phyloP scores from a whole-genome alignment of 2,797 vertebrate genomes.

The Morelia viridis region DNA sequence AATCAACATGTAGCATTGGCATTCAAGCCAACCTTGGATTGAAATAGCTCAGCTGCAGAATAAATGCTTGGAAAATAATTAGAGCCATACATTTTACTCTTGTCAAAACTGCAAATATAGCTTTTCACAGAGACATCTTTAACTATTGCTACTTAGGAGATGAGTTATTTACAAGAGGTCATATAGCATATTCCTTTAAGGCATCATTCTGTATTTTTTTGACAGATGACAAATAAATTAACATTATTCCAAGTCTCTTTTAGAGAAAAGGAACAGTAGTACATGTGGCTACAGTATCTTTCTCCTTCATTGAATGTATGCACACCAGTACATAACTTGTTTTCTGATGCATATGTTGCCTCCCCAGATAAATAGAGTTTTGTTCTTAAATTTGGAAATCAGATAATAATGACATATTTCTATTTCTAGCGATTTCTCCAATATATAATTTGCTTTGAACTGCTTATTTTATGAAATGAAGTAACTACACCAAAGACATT shows the following conservation, averaged over 20 bases:
- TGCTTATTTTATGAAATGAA: background rate
- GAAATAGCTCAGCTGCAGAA: constrained; percentile 1
- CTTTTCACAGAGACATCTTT: background rate
- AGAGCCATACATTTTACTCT: background rate
- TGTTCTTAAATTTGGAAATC: background rate
- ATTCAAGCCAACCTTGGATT: background rate
- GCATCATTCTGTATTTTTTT: background rate
- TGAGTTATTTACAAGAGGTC: constrained; percentile 21
- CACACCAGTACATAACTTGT: background rate
- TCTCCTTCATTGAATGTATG: background rate
- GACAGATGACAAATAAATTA: background rate
- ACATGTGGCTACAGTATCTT: background rate
- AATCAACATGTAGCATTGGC: constrained; percentile 25
- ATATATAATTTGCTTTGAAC: background rate
- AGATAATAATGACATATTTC: background rate
- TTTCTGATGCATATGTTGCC: background rate
- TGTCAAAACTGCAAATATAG: background rate
- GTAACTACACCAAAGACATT: background rate
- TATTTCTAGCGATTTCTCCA: background rate
- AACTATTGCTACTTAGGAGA: background rate
- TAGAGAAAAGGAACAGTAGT: background rate
- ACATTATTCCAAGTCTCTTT: background rate
- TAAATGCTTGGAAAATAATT: constrained; percentile 16
- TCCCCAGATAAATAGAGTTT: background rate
- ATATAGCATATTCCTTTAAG: background rate